phyloP scores from a whole-genome alignment of 2,113 vertebrate species.

The Stomatorhinus ivindoensis region DNA sequence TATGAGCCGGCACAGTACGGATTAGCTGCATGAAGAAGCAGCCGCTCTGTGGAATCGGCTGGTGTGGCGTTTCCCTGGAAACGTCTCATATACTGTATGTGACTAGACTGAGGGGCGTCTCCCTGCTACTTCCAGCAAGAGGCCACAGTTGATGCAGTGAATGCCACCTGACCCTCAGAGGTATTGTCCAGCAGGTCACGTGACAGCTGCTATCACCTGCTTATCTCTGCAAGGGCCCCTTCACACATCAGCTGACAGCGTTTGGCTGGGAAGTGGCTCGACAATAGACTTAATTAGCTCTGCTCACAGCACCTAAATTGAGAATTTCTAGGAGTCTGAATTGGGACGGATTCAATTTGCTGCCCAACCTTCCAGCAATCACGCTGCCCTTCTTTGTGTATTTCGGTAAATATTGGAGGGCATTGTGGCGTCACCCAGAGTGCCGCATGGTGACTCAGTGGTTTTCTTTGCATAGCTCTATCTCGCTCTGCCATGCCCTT shows the following conservation, averaged over 20 bases:
- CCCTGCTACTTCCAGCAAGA: background rate
- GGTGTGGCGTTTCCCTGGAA: background rate
- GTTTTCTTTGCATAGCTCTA: background rate
- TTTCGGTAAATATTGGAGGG: background rate
- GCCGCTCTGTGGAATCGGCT: background rate
- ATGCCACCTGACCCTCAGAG: slow-evolving; percentile 12
- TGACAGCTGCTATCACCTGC: slow-evolving; percentile 26
- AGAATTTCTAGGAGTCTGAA: slow-evolving; percentile 17
- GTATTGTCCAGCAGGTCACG: slow-evolving; percentile 10
- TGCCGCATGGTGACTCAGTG: background rate
- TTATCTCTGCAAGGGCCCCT: slow-evolving; percentile 32
- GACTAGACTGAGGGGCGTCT: background rate
- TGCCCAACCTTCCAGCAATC: slow-evolving; percentile 4
- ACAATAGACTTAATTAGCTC: slow-evolving; percentile 41
- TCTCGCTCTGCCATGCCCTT: background rate
- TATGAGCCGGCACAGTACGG: background rate
- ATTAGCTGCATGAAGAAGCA: background rate
- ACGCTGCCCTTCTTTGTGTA: slow-evolving; percentile 5
- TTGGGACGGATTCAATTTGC: slow-evolving; percentile 22
- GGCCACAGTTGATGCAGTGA: slow-evolving; percentile 12
- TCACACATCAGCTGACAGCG: slow-evolving; percentile 19
- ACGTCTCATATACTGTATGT: background rate
- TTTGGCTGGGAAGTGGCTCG: slow-evolving; percentile 26
- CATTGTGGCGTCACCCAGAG: background rate
- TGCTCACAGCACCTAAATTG: slow-evolving; percentile 28